phyloP scores from a whole-genome alignment of 2,888 invertebrate species.

The Apeira syringaria region DNA sequence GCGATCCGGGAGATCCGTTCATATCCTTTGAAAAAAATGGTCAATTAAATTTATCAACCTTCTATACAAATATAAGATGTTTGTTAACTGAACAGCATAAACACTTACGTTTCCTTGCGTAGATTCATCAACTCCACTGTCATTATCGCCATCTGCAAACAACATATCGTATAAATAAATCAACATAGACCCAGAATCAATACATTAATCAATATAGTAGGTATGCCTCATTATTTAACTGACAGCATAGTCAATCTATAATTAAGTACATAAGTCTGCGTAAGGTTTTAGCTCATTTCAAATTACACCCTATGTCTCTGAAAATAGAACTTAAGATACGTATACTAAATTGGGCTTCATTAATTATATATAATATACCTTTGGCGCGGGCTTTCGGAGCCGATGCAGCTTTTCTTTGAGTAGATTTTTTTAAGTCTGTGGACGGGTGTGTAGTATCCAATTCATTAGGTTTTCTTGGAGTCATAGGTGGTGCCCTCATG shows the following conservation, averaged over 20 bases:
- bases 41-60: too few relatives aligned
- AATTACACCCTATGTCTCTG: too few relatives aligned
- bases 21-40: too few relatives aligned
- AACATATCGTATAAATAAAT: constrained; percentile 42
- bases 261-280: constrained; percentile 1
- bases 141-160: constrained; percentile 91
- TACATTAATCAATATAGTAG: too few relatives aligned
- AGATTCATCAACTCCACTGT: constrained; percentile 92
- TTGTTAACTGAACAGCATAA: too few relatives aligned
- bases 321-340: too few relatives aligned
- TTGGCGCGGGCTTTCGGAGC: constrained; percentile 71
- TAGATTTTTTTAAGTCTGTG: constrained; percentile 62
- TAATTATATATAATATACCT: constrained; percentile 54
- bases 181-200: too few relatives aligned
- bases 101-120: constrained; percentile 90
- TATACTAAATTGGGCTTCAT: neutral
- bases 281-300: constrained; percentile 58
- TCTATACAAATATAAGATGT: too few relatives aligned
- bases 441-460: constrained; percentile 53
- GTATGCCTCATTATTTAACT: too few relatives aligned
- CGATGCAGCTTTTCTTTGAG: constrained; percentile 68
- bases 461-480: constrained; percentile 68
- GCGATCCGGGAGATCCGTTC: constrained; percentile 89
- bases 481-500: constrained; percentile 47
- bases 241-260: too few relatives aligned